Evolutionary conservation across 2,888 invertebrate genomes (phyloP).

Genomic region (Chrysina gloriosa): DNA sequence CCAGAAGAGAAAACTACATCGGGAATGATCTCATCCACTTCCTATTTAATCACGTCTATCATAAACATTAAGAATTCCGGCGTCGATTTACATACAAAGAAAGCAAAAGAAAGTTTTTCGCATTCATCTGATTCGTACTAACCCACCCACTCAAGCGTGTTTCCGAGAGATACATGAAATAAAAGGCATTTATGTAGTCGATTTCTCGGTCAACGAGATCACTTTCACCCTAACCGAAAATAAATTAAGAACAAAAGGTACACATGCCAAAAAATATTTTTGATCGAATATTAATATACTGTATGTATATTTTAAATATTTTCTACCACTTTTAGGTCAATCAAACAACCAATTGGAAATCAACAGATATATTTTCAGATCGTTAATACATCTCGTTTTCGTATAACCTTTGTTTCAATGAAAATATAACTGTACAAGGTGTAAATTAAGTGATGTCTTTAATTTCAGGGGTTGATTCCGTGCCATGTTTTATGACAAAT

Average conservation of each 20-base stretch:
- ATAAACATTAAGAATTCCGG: conserved; percentile 9
- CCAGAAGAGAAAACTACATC: neutral
- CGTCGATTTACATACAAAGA: conserved; percentile 40
- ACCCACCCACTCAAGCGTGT: conserved; percentile 21
- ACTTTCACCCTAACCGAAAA: conserved; percentile 22
- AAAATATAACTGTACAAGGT: too few species aligned
- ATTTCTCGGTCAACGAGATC: conserved; percentile 13
- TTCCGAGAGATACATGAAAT: neutral
- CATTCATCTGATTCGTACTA: conserved; percentile 1
- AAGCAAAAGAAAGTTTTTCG: conserved; percentile 38
- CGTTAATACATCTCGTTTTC: neutral
- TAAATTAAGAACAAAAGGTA: too few species aligned
- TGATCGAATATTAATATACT: too few species aligned
- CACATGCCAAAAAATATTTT: too few species aligned
- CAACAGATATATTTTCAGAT: too few species aligned
- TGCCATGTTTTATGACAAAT: too few species aligned
- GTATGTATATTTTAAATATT: too few species aligned
- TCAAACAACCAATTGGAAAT: too few species aligned
- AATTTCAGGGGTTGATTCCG: too few species aligned
- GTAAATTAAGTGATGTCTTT: too few species aligned
- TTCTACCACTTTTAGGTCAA: too few species aligned
- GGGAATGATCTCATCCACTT: neutral
- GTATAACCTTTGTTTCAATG: neutral
- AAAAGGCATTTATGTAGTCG: neutral
- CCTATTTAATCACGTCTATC: neutral